Base-by-base conservation (phyloP, 2,888 invertebrate genomes). In the Parnassius orleans region DNA sequence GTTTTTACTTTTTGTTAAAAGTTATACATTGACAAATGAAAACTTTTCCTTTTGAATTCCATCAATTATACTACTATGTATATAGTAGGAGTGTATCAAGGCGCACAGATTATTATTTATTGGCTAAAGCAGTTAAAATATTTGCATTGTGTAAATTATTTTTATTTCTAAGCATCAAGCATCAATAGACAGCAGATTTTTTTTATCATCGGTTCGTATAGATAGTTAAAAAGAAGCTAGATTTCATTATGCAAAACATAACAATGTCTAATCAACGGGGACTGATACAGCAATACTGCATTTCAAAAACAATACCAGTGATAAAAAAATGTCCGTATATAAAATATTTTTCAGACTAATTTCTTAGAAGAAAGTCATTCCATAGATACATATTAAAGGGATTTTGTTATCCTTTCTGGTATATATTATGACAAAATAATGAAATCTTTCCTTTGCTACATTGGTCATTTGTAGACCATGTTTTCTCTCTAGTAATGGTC, bases 181-280 rank as follows among this genome's bases (percentile, higher is more conserved):
- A 19, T 19, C 19, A 19, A 2, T 19, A 19, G 19, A 19, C 19
- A 2, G 19, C 2, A 19, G 19, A 19, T 2, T 19, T 19, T 19
- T n/a, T 41, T 55, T 43, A 69, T 60, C 58, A 66, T 72, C 73
- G 70, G 75, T 80, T 80, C 77, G 77, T 79, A 75, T 70, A 73
- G 71, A 61, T 69, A 72, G 68, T 57, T 71, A 63, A 60, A 64
- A 60, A 53, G 65, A 60, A 57, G 56, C 61, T 70, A 63, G 68
- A 68, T 69, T 73, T 73, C 69, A 68, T 69, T 69, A 63, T 64
- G 44, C 46, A 46, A 9, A 46, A 11, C 12, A n/a, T n/a, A 53
- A 53, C 14, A 52, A 2, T 52, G 33, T 52, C 52, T 19, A 24
- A 46, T 33, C 33, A 46, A 3, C 11, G 11, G 46, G 11, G 12